phyloP scores from a whole-genome alignment of 2,888 invertebrate genomes.

The Apamea monoglypha region DNA sequence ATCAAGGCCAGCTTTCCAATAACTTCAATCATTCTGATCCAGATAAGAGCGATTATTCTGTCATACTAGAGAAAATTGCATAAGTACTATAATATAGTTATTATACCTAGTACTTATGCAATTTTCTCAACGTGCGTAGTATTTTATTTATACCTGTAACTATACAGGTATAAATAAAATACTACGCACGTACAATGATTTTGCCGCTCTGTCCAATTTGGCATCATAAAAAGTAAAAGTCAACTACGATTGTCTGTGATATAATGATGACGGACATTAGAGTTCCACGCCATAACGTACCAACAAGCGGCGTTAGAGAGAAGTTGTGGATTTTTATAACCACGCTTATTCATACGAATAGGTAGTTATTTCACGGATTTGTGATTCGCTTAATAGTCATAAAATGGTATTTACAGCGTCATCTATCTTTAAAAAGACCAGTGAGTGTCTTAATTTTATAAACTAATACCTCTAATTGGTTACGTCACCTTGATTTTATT shows the following conservation, averaged over 20 bases:
- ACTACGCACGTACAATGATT: constrained; percentile 58
- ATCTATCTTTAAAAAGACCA: constrained; percentile 7
- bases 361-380: constrained; percentile 31
- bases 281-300: constrained; percentile 58
- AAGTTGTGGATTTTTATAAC: constrained; percentile 33
- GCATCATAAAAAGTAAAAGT: constrained; percentile 74
- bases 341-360: constrained; percentile 16
- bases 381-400: constrained; percentile 22
- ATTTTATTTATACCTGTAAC: no score
- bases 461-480: constrained; percentile 17
- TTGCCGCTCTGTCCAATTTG: constrained; percentile 53
- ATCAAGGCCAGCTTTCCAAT: constrained; percentile 32
- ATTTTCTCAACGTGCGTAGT: no score
- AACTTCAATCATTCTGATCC: constrained; percentile 35
- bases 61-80: constrained; percentile 40
- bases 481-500: constrained; percentile 14
- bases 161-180: constrained; percentile 41
- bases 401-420: not conserved
- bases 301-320: constrained; percentile 26
- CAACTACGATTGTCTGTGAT: constrained; percentile 63
- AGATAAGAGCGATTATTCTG: constrained; percentile 29
- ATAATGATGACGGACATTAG: constrained; percentile 69
- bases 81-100: constrained; percentile 33
- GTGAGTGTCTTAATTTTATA: not conserved
- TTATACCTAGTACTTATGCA: no score